Percentiles rank a stretch among this genome's conserved stretches.
Evolutionary conservation across 2,888 invertebrate species (phyloP).

Genomic region (Ectemnius cavifrons): DNA sequence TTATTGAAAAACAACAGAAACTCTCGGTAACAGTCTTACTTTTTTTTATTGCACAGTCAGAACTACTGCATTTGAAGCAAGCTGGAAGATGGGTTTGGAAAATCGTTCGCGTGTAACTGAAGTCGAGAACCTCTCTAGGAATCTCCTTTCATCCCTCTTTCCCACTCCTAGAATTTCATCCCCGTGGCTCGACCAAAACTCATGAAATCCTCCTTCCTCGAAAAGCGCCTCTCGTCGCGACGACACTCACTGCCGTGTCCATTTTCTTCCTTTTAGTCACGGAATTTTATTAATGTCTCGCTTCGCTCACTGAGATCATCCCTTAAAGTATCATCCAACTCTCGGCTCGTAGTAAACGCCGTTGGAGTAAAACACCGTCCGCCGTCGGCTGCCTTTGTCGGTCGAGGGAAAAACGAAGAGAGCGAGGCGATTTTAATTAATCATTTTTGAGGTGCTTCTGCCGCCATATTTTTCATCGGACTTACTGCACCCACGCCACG

Average conservation of each 20-base stretch:
- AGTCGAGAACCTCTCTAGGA: conserved; percentile 61
- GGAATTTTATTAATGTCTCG: background rate
- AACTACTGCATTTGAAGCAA: background rate
- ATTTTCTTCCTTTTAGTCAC: background rate
- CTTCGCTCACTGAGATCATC: too few relatives aligned
- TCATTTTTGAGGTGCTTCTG: background rate
- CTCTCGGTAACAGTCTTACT: background rate
- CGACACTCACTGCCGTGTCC: background rate
- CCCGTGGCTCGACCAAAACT: too few relatives aligned
- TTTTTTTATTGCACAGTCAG: background rate
- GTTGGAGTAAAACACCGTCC: background rate
- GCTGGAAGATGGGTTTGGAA: background rate
- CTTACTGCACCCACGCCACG: background rate
- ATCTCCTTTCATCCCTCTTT: conserved; percentile 47
- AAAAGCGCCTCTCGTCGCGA: conserved; percentile 51
- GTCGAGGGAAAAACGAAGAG: background rate
- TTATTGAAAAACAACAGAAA: conserved; percentile 1
- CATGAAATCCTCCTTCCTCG: conserved; percentile 60
- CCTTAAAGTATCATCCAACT: too few relatives aligned
- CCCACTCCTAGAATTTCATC: background rate
- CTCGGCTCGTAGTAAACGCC: background rate
- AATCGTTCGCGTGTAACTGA: background rate
- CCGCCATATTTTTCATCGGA: conserved; percentile 14
- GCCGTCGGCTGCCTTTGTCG: background rate
- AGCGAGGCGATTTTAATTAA: conserved; percentile 17